Base-by-base conservation (phyloP, 2,797 vertebrate species). In the Poliocrania exsul region DNA sequence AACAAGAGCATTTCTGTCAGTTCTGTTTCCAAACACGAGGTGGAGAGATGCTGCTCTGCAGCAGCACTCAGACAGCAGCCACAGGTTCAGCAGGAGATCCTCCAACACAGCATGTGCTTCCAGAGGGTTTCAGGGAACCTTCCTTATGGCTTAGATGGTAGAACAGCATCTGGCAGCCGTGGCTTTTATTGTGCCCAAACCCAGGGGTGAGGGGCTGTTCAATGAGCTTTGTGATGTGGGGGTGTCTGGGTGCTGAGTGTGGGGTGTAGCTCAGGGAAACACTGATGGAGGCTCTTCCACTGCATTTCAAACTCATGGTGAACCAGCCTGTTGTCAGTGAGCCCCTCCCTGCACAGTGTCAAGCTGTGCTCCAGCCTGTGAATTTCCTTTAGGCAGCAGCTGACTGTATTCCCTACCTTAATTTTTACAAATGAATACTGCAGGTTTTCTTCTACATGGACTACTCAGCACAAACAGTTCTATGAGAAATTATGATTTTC, bases 121-220 rank as follows among this genome's bases (percentile, higher is more conserved):
- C 84, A 46, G 71, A 81, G 83, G 46, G 37, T 92, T 71, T 47
- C 28, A 72, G 62, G 78, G 71, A 79, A 26, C 49, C 77, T 87
- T 82, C 58, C 74, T 79, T 70, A 17, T 0, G 0, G 25, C 4
- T 1, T 13, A 40, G 46, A 35, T 46, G 61, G 33, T 69, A 38
- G 86, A 93, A n/a, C 3, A 64, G 10, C 49, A 44, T n/a, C 61
- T 74, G 86, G 16, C 16, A 14, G 44, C 16, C 7, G 0, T 40
- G 74, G 44, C 38, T 73, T 80, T 42, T 49, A 10, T 14, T 56
- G 69, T 61, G 25, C 53, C 53, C 46, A 5, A 33, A 60, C 2
- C 2, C 71, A 51, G 26, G 35, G 16, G 5, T 86, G 31, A 26
- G 60, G 1, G 0, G 8, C 11, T 14, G 11, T 49, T 60, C 53